Base-by-base conservation (phyloP, 2,113 vertebrate species). In the Anguilla japonica region DNA sequence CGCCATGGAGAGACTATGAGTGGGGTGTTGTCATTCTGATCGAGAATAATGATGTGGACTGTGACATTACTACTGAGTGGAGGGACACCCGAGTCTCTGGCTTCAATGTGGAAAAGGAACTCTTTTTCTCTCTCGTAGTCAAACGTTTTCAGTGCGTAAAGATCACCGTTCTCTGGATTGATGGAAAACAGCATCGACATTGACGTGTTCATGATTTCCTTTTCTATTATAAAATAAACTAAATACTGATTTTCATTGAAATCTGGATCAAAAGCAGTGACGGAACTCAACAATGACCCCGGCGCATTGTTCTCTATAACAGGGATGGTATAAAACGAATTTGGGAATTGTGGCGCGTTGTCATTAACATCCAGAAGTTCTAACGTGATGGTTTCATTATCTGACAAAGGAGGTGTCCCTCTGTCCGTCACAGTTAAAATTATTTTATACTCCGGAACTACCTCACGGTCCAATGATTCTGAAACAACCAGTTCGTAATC, bases 81-180 rank as follows among this genome's bases (percentile, higher is more conserved):
- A 1, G 96, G 96, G 83, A 95, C 95, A 6, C 96, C 96, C 0
- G 95, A 95, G 0, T 97, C 96, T 88, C 96, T 94, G 0, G 95
- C 96, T 87, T 95, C 94, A 13, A 97, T 95, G 56, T 94, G 93
- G 83, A 97, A 94, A 84, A 95, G 93, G 89, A 97, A 96, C 86
- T 93, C 95, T 84, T 93, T 94, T 88, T 96, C 96, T 83, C 96
- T 96, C 88, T 97, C 96, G 0, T 96, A 97, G 90, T 97, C 96
- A 0, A 97, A 95, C 0, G 96, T 96, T 63, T 96, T 95, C 29
- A 97, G 92, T 34, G 96, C 96, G 0, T 96, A 97, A 92, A 97
- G 94, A 87, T 96, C 95, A 0, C 96, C 96, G 0, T 94, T 97
- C 93, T 96, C 96, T 0, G 96, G 94, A 88, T 96, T 96, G 89